phyloP scores from a whole-genome alignment of 2,113 vertebrate genomes.

The Neolamprologus devosi region DNA sequence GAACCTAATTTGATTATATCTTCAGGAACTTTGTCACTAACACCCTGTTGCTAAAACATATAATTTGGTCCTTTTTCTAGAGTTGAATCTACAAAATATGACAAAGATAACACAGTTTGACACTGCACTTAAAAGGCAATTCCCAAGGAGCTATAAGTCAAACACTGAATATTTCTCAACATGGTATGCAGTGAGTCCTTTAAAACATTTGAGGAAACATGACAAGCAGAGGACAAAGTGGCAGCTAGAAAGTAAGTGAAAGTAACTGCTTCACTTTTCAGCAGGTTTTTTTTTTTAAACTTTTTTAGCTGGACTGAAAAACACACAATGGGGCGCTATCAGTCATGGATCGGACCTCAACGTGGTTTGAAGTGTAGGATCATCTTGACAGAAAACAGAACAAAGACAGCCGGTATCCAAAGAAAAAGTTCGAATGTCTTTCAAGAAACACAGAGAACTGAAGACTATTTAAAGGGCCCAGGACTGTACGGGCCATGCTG shows the following conservation, averaged over 20 bases:
- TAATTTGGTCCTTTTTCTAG: neutral
- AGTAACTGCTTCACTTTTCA: neutral
- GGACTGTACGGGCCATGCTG: neutral
- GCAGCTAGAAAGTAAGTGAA: neutral
- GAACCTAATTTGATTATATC: neutral
- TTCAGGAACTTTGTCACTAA: neutral
- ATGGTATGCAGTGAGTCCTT: neutral
- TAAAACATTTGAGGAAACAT: neutral
- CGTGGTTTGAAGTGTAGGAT: neutral
- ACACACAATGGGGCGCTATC: neutral
- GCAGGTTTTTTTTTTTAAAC: accelerated
- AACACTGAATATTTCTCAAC: neutral
- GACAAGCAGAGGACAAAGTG: neutral
- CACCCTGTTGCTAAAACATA: neutral
- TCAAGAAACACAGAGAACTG: neutral
- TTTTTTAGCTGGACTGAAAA: neutral
- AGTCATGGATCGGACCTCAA: neutral
- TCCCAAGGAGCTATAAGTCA: neutral
- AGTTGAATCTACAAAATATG: neutral
- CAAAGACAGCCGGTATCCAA: neutral
- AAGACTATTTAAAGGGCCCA: neutral
- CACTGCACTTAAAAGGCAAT: neutral
- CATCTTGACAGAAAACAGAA: neutral
- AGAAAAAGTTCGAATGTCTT: accelerated
- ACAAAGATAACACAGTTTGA: neutral